A percentile compares a stretch with the other conserved stretches of the same genome.
Conservation (phyloP, 1,140 invertebrate genomes). For the Zaprionus ghesquierei region DNA sequence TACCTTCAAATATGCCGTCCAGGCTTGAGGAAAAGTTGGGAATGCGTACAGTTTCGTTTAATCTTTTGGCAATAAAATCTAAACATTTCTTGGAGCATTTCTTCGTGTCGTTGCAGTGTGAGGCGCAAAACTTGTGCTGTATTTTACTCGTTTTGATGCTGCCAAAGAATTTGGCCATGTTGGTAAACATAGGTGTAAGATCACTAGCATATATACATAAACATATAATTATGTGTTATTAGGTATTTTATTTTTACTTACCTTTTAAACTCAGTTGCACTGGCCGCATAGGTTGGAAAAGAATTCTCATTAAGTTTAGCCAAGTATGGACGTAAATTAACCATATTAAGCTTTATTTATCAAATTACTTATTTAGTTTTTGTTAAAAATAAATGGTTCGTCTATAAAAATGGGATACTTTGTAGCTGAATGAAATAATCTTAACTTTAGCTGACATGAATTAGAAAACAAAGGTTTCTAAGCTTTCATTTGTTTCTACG, state of each 20-base stretch:
- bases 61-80: not conserved
- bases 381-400: no score
- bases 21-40: not conserved
- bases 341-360: not conserved
- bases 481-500: not conserved
- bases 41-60: not conserved
- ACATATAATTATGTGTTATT: not conserved
- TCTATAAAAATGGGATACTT: no score
- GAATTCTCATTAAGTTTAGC: not conserved
- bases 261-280: not conserved
- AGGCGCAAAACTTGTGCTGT: not conserved
- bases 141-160: not conserved
- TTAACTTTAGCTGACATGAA: not conserved
- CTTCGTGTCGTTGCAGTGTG: not conserved
- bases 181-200: not conserved
- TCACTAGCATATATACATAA: not conserved
- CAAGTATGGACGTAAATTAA: slow-evolving; percentile 2
- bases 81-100: not conserved
- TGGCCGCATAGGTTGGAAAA: not conserved
- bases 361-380: not conserved
- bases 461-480: not conserved
- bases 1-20: not conserved
- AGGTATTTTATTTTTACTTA: not conserved
- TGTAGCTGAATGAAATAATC: not conserved
- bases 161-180: not conserved